Conservation (phyloP, 2,797 vertebrate species). For the Clarias pachynema region DNA sequence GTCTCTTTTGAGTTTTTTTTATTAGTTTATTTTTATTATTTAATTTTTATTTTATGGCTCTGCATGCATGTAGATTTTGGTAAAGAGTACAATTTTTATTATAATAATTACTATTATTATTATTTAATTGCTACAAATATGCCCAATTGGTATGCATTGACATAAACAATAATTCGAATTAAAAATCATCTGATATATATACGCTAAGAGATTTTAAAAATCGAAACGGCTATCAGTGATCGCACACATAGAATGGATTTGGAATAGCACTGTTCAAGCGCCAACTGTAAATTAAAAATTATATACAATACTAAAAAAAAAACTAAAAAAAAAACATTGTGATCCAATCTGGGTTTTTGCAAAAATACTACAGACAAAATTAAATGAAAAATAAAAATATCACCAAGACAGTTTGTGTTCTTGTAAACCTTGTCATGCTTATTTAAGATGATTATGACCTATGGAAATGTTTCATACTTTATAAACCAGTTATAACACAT, state of each 20-base stretch:
- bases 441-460: background rate
- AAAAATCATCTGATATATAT: slow-evolving; percentile 17
- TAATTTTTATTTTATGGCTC: slow-evolving; percentile 31
- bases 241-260: background rate
- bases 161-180: slow-evolving; percentile 13
- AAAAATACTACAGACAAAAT: slow-evolving; percentile 43
- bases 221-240: background rate
- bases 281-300: background rate
- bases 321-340: slow-evolving; percentile 19
- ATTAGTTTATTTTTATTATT: background rate
- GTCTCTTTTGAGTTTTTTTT: slow-evolving; percentile 30
- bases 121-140: background rate
- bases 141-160: slow-evolving; percentile 3
- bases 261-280: slow-evolving; percentile 3
- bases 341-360: slow-evolving; percentile 33
- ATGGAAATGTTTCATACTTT: background rate
- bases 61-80: slow-evolving; percentile 30
- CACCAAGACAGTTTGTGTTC: slow-evolving; percentile 23
- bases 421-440: background rate
- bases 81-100: slow-evolving; percentile 17
- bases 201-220: background rate
- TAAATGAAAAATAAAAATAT: slow-evolving; percentile 42
- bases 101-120: background rate
- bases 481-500: background rate
- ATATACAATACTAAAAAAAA: background rate